A percentile compares a stretch with the other conserved stretches of the same genome.
Conservation (phyloP, 2,113 vertebrate species). For the Passer domesticus region DNA sequence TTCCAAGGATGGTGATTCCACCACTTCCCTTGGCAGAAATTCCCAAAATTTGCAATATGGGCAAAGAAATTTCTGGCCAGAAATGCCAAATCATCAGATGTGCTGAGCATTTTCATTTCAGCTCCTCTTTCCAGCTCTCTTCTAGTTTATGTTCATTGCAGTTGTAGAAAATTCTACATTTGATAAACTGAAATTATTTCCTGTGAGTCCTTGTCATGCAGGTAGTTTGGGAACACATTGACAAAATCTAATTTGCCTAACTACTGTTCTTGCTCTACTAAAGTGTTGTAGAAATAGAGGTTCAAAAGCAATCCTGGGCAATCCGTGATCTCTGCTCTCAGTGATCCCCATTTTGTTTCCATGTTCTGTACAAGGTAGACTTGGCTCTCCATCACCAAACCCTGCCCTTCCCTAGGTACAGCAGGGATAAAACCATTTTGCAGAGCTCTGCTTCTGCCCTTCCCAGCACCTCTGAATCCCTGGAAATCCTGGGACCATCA, state of each 20-base stretch:
- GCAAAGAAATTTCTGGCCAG: background rate
- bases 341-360: background rate
- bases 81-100: background rate
- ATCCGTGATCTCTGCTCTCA: background rate
- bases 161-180: background rate
- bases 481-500: background rate
- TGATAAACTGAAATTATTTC: background rate
- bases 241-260: background rate
- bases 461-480: background rate
- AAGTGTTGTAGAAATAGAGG: background rate
- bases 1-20: background rate
- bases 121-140: background rate
- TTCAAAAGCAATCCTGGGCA: background rate
- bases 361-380: fast-evolving
- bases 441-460: background rate
- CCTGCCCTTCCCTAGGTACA: background rate
- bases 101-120: background rate
- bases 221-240: background rate
- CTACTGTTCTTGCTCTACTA: background rate
- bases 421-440: background rate
- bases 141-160: background rate
- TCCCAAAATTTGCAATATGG: background rate
- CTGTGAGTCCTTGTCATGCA: background rate
- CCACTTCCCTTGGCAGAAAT: background rate
- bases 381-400: background rate